Evolutionary conservation across 2,888 invertebrate species (phyloP).

Genomic region (Cetonia aurata): DNA sequence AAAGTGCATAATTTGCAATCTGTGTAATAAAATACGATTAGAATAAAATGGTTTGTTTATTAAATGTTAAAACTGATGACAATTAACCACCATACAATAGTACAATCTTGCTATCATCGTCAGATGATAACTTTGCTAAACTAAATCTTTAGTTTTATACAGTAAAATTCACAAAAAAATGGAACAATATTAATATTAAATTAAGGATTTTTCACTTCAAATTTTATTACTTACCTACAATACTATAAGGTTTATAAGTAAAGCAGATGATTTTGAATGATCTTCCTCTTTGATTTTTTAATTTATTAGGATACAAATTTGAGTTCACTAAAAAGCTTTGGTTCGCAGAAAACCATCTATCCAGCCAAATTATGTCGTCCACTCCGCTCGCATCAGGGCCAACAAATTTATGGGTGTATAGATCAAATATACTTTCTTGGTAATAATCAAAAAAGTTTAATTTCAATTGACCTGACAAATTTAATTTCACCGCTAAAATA

Average conservation of each 20-base stretch:
- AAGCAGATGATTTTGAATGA: conserved; percentile 70
- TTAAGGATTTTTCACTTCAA: too few species aligned
- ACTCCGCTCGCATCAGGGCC: background rate
- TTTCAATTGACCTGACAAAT: background rate
- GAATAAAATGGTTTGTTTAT: too few species aligned
- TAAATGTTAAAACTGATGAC: too few species aligned
- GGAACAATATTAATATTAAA: too few species aligned
- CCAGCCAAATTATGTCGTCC: conserved; percentile 44
- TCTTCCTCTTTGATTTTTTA: conserved; percentile 57
- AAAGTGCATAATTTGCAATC: too few species aligned
- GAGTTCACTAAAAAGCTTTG: conserved; percentile 48
- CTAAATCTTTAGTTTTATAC: too few species aligned
- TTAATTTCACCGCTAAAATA: conserved; percentile 7
- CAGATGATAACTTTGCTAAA: too few species aligned
- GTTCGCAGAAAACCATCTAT: conserved; percentile 55
- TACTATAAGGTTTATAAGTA: conserved; percentile 73
- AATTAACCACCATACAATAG: too few species aligned
- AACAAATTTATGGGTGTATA: conserved; percentile 43
- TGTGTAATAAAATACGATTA: too few species aligned
- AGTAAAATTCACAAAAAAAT: too few species aligned
- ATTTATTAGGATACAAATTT: conserved; percentile 56
- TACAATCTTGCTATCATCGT: too few species aligned
- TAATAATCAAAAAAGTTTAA: conserved; percentile 6
- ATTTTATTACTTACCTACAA: conserved; percentile 60
- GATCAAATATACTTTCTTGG: conserved; percentile 23